These are phyloP conservation scores for Himalopsyche anomala DNA, from an alignment of 2,888 invertebrate species.

Conservation along the genomic window DNA sequence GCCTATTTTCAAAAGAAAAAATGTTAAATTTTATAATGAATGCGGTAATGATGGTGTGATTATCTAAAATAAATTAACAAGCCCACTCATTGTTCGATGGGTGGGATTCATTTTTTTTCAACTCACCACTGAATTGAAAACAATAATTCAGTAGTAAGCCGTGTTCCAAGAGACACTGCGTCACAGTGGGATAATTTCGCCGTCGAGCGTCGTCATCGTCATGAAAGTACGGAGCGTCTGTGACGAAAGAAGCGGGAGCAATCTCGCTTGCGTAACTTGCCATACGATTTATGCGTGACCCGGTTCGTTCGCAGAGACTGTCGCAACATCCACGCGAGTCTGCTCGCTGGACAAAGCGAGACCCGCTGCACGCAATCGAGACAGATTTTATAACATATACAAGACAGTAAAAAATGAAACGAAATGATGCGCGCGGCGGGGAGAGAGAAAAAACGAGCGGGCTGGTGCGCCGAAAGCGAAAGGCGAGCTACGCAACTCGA, in stretches of 20 bases:
- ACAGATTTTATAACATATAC: conserved; percentile 34
- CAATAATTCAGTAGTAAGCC: too few relatives aligned
- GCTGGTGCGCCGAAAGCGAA: conserved; percentile 62
- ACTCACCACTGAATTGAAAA: too few relatives aligned
- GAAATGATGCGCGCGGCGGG: conserved; percentile 25
- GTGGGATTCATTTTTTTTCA: too few relatives aligned
- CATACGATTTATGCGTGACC: conserved; percentile 62
- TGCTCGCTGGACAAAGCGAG: conserved; percentile 27
- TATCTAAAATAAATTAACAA: too few relatives aligned
- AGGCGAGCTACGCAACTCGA: conserved; percentile 61
- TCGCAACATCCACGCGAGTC: conserved; percentile 60
- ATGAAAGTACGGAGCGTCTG: conserved; percentile 50
- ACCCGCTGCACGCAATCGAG: conserved; percentile 17
- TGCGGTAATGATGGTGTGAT: too few relatives aligned
- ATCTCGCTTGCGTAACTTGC: conserved; percentile 60
- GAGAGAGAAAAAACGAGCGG: conserved; percentile 46
- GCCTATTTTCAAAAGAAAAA: too few relatives aligned
- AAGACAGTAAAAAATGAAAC: conserved; percentile 2
- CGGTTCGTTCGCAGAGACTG: conserved; percentile 60
- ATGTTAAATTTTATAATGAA: too few relatives aligned
- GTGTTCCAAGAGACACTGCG: background rate
- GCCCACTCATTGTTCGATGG: too few relatives aligned
- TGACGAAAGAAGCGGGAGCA: conserved; percentile 57
- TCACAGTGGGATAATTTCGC: conserved; percentile 20
- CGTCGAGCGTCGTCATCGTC: conserved; percentile 23